Evolutionary conservation across 2,888 invertebrate species (phyloP).

Genomic region (Mylabris sibirica): DNA sequence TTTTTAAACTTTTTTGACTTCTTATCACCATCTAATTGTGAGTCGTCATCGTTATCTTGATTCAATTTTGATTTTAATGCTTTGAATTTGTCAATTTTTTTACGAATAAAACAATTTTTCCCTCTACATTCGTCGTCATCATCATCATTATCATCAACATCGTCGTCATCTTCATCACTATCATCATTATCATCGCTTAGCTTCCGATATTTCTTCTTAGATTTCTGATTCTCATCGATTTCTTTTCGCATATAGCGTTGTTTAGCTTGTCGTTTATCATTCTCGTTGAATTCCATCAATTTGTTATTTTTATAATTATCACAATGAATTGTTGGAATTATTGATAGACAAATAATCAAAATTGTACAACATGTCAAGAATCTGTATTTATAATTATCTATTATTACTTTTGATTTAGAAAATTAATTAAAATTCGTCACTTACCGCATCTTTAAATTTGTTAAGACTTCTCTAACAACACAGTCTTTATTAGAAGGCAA

Average conservation of each 20-base stretch:
- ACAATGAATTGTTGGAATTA: conserved; percentile 19
- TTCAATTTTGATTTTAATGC: background rate
- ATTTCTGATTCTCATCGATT: conserved; percentile 1
- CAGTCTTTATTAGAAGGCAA: background rate
- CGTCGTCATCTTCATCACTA: background rate
- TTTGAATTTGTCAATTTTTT: conserved; percentile 1
- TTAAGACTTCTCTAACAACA: background rate
- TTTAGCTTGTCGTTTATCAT: conserved; percentile 24
- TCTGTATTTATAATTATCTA: conserved; percentile 15
- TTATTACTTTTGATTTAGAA: background rate
- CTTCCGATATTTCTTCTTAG: background rate
- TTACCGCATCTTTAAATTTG: conserved; percentile 23
- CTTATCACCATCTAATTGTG: background rate
- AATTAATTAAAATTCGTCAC: background rate
- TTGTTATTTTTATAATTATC: conserved; percentile 23
- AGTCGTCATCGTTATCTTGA: background rate
- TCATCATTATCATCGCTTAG: background rate
- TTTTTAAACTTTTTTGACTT: conserved; percentile 14
- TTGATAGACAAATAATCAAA: conserved; percentile 24
- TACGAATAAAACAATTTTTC: background rate
- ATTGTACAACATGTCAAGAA: conserved; percentile 19
- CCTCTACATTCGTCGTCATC: background rate
- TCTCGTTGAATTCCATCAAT: conserved; percentile 26
- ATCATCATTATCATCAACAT: background rate
- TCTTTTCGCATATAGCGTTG: conserved; percentile 21